Conservation (phyloP, 2,888 invertebrate species). For the Neoaliturus tenellus region DNA sequence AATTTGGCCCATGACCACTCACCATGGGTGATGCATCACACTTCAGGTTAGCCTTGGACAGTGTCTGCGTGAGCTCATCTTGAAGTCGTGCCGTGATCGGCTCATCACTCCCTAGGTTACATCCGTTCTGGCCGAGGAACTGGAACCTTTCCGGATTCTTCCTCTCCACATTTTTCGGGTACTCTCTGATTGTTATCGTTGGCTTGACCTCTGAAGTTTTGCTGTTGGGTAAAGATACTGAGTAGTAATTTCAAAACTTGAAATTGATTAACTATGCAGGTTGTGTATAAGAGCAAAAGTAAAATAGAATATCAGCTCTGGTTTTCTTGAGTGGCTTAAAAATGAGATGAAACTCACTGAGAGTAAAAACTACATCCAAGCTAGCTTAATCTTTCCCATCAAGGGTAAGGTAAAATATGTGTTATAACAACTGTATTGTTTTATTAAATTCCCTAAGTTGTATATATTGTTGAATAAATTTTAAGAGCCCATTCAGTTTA, state of each 20-base stretch:
- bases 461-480: too few species aligned
- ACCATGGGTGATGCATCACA: not conserved
- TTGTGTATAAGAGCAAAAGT: too few species aligned
- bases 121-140: conserved; percentile 74
- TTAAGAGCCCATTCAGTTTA: too few species aligned
- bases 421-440: too few species aligned
- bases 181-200: conserved; percentile 69
- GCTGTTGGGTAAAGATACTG: conserved; percentile 35
- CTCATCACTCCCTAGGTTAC: conserved; percentile 67
- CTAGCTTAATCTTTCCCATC: too few species aligned
- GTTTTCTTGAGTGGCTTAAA: too few species aligned
- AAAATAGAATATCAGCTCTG: too few species aligned
- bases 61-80: conserved; percentile 83
- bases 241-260: not conserved
- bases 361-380: too few species aligned
- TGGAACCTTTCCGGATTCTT: conserved; percentile 84
- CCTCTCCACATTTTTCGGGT: conserved; percentile 67
- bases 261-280: too few species aligned
- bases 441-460: too few species aligned
- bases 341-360: too few species aligned
- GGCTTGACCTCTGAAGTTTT: conserved; percentile 59
- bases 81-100: conserved; percentile 82
- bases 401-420: too few species aligned
- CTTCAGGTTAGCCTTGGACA: conserved; percentile 84
- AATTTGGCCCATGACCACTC: not conserved